Evolutionary conservation across 1,140 invertebrate genomes (phyloP), one percentile per base, ranked within the genome.

Genomic region (Brachionus paranguensis): DNA sequence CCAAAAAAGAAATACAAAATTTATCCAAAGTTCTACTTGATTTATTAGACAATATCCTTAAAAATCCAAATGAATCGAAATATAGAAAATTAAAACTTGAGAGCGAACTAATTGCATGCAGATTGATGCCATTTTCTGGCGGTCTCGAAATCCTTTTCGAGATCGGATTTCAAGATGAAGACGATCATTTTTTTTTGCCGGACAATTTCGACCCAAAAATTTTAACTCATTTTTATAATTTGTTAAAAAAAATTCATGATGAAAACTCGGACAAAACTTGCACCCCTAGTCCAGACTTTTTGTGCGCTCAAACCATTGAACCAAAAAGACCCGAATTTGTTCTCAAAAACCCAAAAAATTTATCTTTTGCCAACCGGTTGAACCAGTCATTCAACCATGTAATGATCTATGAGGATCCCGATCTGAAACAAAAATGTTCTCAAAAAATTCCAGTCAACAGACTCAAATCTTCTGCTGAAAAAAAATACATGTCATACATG

Each of bases 301-400:
- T 72, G 1, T 72, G 68, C 10, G 68, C 68, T 11, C 43, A 41
- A 43, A 47, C 68, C 10, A 41, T 72, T 20, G 68, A 10, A 8
- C 24, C 68, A n/a, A 43, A 14, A 41, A 37, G 37, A 7, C 8
- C 68, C 2, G 14, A 72, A 41, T 72, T 43, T 7, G 68, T 41
- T 72, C 68, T 76, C n/a, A 76, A 76, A 76, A 50, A 47, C 12
- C 11, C 1, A 24, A 76, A 76, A 76, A 76, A 76, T 50, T 53
- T 3, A 11, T 27, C 24, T 76, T 90, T 93, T 68, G 85, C 85
- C 64, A 89, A 90, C 10, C 91, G 86, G 43, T 83, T 90, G 14
- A 47, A 86, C 27, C 78, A 74, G 14, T 85, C 84, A 45, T 65
- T 88, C 24, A 68, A 86, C 7, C 86, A 88, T 81, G 89, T 90